Percentiles rank a stretch among this genome's conserved stretches.
These are phyloP conservation scores for Hypercompe scribonia DNA, from an alignment of 2,888 invertebrate genomes.

Conservation along the genomic window DNA sequence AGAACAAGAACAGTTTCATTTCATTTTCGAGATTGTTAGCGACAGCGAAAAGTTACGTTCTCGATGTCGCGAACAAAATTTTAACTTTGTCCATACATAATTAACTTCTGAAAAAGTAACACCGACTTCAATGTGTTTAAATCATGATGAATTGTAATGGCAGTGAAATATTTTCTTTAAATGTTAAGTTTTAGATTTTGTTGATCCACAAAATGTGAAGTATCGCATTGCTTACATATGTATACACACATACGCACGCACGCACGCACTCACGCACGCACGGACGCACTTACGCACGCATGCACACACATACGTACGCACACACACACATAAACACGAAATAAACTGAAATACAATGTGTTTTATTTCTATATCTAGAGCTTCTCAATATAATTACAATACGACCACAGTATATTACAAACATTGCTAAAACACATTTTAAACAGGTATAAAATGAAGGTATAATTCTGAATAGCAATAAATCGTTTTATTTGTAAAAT, in stretches of 20 bases:
- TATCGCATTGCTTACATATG: too few relatives aligned
- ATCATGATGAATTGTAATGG: neutral
- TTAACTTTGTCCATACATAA: neutral
- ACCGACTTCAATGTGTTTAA: neutral
- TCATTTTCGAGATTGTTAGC: neutral
- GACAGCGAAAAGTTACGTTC: neutral
- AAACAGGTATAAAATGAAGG: neutral
- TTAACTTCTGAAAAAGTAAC: neutral
- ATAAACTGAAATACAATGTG: neutral
- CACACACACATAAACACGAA: neutral
- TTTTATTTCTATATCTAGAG: neutral
- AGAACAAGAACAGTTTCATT: constrained; percentile 1
- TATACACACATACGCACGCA: too few relatives aligned
- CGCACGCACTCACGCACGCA: too few relatives aligned
- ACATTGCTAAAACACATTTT: neutral
- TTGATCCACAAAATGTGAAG: too few relatives aligned
- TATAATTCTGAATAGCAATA: neutral
- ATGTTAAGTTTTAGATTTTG: neutral
- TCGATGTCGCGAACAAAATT: neutral
- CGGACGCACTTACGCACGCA: too few relatives aligned
- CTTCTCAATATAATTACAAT: neutral
- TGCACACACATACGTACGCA: too few relatives aligned
- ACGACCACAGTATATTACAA: neutral
- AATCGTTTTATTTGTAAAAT: neutral
- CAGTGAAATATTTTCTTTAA: neutral